Conservation (phyloP, 2,797 vertebrate genomes). For the Crenichthys baileyi region DNA sequence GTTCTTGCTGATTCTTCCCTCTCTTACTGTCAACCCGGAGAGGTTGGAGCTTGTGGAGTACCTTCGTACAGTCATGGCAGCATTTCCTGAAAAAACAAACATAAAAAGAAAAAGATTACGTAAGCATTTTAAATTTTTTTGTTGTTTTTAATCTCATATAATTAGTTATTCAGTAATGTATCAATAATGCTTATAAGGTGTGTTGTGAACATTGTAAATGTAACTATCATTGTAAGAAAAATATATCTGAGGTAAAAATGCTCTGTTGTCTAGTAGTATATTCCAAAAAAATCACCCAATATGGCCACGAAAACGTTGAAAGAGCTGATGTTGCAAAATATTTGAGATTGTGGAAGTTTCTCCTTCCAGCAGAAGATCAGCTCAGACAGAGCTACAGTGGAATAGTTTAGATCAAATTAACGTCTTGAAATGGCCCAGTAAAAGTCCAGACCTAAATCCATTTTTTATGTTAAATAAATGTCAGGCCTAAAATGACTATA, state of each 20-base stretch:
- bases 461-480: too few species aligned
- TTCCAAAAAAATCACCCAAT: neutral
- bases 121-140: neutral
- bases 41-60: conserved; percentile 81
- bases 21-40: conserved; percentile 56
- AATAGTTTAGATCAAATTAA: too few species aligned
- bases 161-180: neutral
- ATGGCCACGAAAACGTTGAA: neutral
- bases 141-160: neutral
- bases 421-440: too few species aligned
- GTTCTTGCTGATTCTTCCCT: conserved; percentile 43
- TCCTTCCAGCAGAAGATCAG: neutral
- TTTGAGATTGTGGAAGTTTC: neutral
- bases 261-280: neutral
- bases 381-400: neutral
- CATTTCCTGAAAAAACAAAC: conserved; percentile 75
- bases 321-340: neutral
- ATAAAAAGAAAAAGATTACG: neutral
- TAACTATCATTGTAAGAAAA: neutral
- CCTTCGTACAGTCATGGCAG: conserved; percentile 93
- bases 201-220: neutral
- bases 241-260: neutral
- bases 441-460: too few species aligned
- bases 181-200: neutral
- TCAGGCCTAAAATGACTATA: too few species aligned